Percentiles rank a stretch among this genome's conserved stretches.
Conservation (phyloP, 2,888 invertebrate genomes). For the Sialis fuliginosa region DNA sequence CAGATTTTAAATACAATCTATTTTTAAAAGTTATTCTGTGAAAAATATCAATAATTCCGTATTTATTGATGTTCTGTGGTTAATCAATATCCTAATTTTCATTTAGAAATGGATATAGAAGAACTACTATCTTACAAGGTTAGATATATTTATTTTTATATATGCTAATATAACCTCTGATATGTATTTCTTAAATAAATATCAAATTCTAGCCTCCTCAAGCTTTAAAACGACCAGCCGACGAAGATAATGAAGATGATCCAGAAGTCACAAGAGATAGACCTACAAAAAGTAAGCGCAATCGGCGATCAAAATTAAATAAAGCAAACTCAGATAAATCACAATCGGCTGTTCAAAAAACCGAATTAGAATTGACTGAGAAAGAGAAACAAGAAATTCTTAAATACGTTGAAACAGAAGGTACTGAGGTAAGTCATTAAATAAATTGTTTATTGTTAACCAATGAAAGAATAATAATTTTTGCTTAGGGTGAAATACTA, state of each 20-base stretch:
- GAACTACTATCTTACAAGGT: slow-evolving; percentile 39
- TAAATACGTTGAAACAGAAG: slow-evolving; percentile 69
- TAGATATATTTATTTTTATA: slow-evolving; percentile 10
- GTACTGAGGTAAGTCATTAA: slow-evolving; percentile 38
- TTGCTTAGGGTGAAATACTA: slow-evolving; percentile 55
- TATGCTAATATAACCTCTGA: slow-evolving; percentile 1
- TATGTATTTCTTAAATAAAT: background rate
- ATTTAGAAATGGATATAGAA: slow-evolving; percentile 32
- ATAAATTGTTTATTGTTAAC: slow-evolving; percentile 2
- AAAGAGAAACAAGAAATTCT: slow-evolving; percentile 66
- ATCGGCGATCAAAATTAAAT: slow-evolving; percentile 33
- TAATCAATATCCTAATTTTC: background rate
- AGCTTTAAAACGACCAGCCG: slow-evolving; percentile 54
- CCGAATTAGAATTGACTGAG: slow-evolving; percentile 43
- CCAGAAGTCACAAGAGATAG: slow-evolving; percentile 45
- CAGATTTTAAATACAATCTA: no score
- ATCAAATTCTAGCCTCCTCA: slow-evolving; percentile 48
- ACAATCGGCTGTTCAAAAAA: slow-evolving; percentile 32
- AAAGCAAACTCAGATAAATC: slow-evolving; percentile 23
- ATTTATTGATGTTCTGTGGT: background rate
- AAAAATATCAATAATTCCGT: background rate
- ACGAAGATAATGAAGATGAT: slow-evolving; percentile 43
- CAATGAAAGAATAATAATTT: slow-evolving; percentile 1
- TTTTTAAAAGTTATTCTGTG: no score
- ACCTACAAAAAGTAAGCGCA: slow-evolving; percentile 40